A percentile compares a stretch with the other conserved stretches of the same genome.
These are phyloP conservation scores for Halcyon malimbica DNA, from an alignment of 2,113 vertebrate genomes.

Conservation along the genomic window DNA sequence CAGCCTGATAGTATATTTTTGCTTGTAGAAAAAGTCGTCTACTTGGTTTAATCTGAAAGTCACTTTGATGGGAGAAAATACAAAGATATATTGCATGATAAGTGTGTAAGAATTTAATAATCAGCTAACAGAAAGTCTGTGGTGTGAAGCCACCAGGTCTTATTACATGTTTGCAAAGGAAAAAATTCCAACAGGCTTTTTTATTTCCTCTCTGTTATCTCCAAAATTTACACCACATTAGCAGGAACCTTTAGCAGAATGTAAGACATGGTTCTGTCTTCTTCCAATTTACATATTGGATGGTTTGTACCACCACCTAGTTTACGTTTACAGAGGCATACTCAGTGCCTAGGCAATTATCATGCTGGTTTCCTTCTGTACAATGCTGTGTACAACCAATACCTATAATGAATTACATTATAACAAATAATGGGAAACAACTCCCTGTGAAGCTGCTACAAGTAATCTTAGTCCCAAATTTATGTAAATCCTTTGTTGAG, in stretches of 20 bases:
- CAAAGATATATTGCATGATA: background rate
- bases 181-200: background rate
- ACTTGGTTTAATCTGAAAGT: background rate
- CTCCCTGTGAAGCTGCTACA: background rate
- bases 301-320: background rate
- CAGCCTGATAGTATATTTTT: background rate
- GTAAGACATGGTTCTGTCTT: background rate
- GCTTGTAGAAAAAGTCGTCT: background rate
- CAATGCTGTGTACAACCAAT: background rate
- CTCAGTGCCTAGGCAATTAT: background rate
- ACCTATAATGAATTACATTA: background rate
- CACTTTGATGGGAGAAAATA: background rate
- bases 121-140: background rate
- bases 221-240: background rate
- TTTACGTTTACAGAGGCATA: background rate
- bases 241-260: background rate
- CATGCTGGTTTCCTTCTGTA: background rate
- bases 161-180: background rate
- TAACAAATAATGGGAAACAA: background rate
- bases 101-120: background rate
- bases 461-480: background rate
- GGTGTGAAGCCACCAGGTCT: background rate
- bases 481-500: accelerated
- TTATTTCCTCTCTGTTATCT: background rate
- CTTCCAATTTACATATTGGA: background rate